A percentile compares a stretch with the other conserved stretches of the same genome.
Evolutionary conservation across 2,797 vertebrate species (phyloP).

Genomic region (Glossophaga mutica): DNA sequence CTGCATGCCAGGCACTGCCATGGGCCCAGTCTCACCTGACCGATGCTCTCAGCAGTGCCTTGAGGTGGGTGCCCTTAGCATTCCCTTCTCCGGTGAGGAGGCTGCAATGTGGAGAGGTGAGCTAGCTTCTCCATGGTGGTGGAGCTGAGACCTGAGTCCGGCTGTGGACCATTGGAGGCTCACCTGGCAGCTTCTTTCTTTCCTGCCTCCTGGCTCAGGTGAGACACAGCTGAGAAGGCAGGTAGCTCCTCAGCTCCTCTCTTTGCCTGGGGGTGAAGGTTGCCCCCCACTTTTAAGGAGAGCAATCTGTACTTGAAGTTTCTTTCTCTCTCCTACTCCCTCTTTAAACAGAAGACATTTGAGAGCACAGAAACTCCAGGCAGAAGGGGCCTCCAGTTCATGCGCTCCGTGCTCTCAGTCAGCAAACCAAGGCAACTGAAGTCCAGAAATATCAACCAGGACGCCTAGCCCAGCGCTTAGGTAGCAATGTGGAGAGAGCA

Average conservation of each 20-base stretch:
- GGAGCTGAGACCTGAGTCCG: background rate
- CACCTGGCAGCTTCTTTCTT: background rate
- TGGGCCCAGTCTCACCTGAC: background rate
- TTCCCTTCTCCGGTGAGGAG: background rate
- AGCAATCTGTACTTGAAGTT: background rate
- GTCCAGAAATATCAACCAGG: background rate
- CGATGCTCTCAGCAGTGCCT: background rate
- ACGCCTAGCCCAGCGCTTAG: accelerated
- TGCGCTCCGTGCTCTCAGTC: too few species aligned
- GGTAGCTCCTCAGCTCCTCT: background rate
- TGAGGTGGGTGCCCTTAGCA: accelerated
- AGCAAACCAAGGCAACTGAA: accelerated
- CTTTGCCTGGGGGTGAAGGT: background rate
- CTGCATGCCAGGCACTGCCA: accelerated
- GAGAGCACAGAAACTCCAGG: too few species aligned
- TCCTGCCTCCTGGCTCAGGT: background rate
- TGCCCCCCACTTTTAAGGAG: background rate
- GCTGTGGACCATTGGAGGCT: too few species aligned
- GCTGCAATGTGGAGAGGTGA: background rate
- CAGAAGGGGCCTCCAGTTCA: accelerated
- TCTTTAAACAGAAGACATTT: background rate
- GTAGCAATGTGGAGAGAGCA: accelerated
- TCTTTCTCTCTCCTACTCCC: background rate
- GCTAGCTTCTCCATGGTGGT: background rate
- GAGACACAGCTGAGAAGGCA: background rate